Conservation (phyloP, 2,797 vertebrate species). For the Oceanodroma leucorhoa region DNA sequence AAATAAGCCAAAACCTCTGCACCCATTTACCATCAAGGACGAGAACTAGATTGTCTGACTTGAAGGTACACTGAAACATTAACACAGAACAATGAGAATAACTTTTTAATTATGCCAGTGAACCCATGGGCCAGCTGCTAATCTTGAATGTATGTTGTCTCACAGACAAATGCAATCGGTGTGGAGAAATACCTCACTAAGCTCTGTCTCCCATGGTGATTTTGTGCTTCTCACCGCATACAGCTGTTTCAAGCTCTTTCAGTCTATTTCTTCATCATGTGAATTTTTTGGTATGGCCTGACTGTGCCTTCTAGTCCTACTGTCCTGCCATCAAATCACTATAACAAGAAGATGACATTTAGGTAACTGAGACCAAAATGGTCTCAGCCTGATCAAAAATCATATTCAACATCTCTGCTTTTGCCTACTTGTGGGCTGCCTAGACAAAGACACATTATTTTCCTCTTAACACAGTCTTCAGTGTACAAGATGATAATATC, state of each 20-base stretch:
- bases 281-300: neutral
- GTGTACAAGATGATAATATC: neutral
- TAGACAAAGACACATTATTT: neutral
- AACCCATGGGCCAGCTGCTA: neutral
- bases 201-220: accelerated
- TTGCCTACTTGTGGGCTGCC: neutral
- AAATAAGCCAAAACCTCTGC: neutral
- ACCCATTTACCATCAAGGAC: neutral
- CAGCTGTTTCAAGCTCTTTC: neutral
- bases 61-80: neutral
- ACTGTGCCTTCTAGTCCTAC: neutral
- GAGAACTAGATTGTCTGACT: neutral
- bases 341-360: neutral
- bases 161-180: neutral
- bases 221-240: neutral
- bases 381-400: neutral
- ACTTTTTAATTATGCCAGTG: neutral
- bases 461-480: neutral
- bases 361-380: neutral
- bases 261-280: neutral
- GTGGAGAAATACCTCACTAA: neutral
- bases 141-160: neutral
- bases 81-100: neutral
- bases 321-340: neutral
- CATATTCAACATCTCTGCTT: neutral